These are phyloP conservation scores for Drosophila meridiana DNA, from an alignment of 2,888 invertebrate species.

Conservation along the genomic window DNA sequence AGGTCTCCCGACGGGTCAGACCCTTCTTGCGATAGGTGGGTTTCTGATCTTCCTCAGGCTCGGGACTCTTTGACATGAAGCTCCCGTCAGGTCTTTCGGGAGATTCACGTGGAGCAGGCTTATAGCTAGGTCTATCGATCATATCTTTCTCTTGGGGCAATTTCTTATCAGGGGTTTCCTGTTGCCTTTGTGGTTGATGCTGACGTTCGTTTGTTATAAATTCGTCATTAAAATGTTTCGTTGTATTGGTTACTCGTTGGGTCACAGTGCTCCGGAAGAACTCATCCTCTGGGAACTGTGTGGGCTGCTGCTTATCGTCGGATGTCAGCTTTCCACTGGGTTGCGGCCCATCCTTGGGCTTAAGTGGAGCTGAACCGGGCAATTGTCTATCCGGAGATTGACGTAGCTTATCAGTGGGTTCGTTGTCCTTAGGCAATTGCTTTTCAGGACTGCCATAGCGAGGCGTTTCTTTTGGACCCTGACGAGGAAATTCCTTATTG, in stretches of 20 bases:
- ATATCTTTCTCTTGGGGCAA: conserved; percentile 27
- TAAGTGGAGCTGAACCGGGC: conserved; percentile 10
- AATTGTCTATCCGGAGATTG: conserved; percentile 37
- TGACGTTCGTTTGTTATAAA: conserved; percentile 69
- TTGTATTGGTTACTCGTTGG: conserved; percentile 50
- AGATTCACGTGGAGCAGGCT: conserved; percentile 17
- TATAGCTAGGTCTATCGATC: conserved; percentile 27
- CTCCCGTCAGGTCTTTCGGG: conserved; percentile 76
- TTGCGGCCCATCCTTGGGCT: not conserved
- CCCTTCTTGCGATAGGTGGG: conserved; percentile 86
- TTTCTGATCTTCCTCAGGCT: conserved; percentile 54
- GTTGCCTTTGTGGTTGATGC: conserved; percentile 8
- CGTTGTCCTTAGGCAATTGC: conserved; percentile 6
- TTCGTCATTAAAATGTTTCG: conserved; percentile 63
- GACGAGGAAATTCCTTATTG: conserved; percentile 7
- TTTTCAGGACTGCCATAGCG: conserved; percentile 24
- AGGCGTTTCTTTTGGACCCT: conserved; percentile 17
- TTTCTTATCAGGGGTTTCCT: not conserved
- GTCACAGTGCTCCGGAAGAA: conserved; percentile 58
- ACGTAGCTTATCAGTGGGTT: conserved; percentile 19
- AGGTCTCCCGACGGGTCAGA: conserved; percentile 89
- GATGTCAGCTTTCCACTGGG: not conserved
- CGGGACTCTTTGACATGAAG: conserved; percentile 69
- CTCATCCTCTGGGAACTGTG: conserved; percentile 45
- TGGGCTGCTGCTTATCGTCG: conserved; percentile 18